Evolutionary conservation across 2,888 invertebrate genomes (phyloP).

Genomic region (Macaria liturata): DNA sequence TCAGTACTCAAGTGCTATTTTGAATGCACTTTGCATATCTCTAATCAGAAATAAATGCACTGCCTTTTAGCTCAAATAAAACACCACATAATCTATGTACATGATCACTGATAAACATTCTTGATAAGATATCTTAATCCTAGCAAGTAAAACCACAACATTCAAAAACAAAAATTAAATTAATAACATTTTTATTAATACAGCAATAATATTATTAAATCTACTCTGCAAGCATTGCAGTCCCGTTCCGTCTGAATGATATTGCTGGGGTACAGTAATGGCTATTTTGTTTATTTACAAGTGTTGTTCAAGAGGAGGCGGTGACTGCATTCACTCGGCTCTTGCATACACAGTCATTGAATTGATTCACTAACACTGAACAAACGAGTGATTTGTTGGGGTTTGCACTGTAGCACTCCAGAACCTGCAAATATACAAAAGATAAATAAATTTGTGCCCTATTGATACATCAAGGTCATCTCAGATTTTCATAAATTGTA

Average conservation of each 20-base stretch:
- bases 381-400: conserved; percentile 71
- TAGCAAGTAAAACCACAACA: neutral
- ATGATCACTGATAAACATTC: no score
- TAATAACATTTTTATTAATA: conserved; percentile 76
- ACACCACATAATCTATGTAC: no score
- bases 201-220: conserved; percentile 70
- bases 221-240: conserved; percentile 60
- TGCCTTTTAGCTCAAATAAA: no score
- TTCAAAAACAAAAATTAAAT: conserved; percentile 52
- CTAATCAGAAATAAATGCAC: no score
- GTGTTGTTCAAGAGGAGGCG: conserved; percentile 59
- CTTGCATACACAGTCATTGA: conserved; percentile 80
- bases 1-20: no score
- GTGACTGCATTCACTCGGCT: conserved; percentile 72
- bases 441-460: no score
- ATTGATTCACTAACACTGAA: conserved; percentile 77
- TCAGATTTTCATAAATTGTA: no score
- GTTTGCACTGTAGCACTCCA: conserved; percentile 75
- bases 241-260: conserved; percentile 37
- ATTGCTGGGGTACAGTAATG: conserved; percentile 23
- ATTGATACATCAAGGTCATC: no score
- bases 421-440: conserved; percentile 57
- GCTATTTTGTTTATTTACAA: conserved; percentile 47
- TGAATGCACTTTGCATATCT: no score
- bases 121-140: no score